These are phyloP conservation scores for Oophaga pumilio DNA, from an alignment of 2,113 vertebrate genomes.

Conservation along the genomic window DNA sequence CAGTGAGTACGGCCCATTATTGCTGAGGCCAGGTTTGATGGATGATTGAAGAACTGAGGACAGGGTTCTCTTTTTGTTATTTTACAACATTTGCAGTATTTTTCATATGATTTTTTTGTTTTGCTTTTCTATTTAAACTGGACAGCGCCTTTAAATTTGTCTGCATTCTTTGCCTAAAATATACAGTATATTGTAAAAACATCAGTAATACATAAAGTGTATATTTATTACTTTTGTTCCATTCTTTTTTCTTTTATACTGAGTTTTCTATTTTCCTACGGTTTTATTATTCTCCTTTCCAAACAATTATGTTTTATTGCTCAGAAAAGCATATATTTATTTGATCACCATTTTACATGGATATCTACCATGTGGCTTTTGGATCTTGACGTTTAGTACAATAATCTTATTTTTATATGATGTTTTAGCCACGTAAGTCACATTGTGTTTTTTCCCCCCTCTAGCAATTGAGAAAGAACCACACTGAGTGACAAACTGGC, in stretches of 20 bases:
- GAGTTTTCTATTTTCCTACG: not conserved
- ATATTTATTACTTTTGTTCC: not conserved
- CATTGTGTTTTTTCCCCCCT: slow-evolving; percentile 4
- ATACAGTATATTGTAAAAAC: no score
- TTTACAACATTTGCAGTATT: no score
- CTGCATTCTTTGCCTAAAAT: no score
- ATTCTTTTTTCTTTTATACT: not conserved
- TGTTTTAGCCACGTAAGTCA: slow-evolving; percentile 25
- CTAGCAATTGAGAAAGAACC: slow-evolving; percentile 59
- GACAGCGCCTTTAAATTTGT: no score
- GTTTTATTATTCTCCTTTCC: not conserved
- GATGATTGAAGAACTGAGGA: no score
- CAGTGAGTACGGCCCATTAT: no score
- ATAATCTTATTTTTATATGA: slow-evolving; percentile 39
- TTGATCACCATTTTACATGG: not conserved
- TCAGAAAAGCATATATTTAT: not conserved
- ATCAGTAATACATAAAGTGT: not conserved
- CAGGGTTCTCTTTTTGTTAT: no score
- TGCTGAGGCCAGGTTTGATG: no score
- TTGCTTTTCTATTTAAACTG: no score
- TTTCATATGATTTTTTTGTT: no score
- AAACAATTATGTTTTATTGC: not conserved
- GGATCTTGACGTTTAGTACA: not conserved
- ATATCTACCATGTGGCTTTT: not conserved
- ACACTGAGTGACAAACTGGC: slow-evolving; percentile 76